phyloP scores from a whole-genome alignment of 2,888 invertebrate genomes.

The Drosophila merina region DNA sequence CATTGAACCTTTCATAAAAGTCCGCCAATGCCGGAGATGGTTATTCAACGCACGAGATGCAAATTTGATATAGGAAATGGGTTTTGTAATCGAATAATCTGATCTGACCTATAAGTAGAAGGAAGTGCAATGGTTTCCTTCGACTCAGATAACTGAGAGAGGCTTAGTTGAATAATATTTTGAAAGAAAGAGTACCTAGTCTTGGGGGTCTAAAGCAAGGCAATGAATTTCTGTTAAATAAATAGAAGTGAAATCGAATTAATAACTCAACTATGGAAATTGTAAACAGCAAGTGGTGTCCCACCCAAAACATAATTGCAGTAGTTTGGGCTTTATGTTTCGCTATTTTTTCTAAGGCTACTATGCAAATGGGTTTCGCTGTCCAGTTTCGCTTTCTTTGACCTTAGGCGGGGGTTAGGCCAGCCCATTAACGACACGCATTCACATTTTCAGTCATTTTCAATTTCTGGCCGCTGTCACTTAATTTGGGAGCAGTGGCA shows the following conservation, averaged over 20 bases:
- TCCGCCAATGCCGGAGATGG: constrained; percentile 18
- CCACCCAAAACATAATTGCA: background rate
- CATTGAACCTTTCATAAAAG: constrained; percentile 37
- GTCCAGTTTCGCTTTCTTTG: constrained; percentile 33
- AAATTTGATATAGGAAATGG: constrained; percentile 41
- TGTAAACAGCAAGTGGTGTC: background rate
- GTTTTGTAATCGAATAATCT: constrained; percentile 26
- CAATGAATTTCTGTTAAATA: background rate
- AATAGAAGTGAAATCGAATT: background rate
- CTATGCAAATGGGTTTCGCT: constrained; percentile 29
- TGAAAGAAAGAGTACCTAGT: background rate
- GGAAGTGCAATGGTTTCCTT: constrained; percentile 25
- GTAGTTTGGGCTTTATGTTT: background rate
- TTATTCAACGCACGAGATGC: constrained; percentile 40
- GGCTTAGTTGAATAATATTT: background rate
- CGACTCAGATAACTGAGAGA: constrained; percentile 1
- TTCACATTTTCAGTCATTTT: constrained; percentile 60
- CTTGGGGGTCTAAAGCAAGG: too few relatives aligned
- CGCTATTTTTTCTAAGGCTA: background rate
- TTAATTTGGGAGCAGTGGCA: constrained; percentile 73
- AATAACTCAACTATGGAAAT: background rate
- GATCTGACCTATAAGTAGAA: constrained; percentile 40
- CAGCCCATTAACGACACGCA: constrained; percentile 69
- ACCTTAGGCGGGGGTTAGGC: constrained; percentile 58
- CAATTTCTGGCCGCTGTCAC: constrained; percentile 70